These are phyloP conservation scores for Fulica atra DNA, from an alignment of 2,113 vertebrate species.

Conservation along the genomic window DNA sequence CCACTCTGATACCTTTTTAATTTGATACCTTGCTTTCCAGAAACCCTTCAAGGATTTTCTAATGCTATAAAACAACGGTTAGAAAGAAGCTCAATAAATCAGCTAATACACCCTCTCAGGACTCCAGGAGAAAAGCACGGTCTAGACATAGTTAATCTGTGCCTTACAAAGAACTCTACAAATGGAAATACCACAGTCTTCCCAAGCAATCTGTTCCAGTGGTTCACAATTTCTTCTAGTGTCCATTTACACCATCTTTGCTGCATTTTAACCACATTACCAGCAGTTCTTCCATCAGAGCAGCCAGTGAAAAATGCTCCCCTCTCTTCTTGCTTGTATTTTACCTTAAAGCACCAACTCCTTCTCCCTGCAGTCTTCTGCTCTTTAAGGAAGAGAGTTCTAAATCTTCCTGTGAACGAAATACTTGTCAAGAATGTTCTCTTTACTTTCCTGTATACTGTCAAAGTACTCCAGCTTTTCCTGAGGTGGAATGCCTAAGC, in stretches of 20 bases:
- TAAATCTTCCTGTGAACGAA: neutral
- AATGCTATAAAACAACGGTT: neutral
- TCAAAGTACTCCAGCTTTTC: neutral
- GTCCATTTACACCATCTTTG: neutral
- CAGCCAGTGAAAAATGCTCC: neutral
- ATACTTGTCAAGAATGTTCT: neutral
- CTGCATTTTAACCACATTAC: neutral
- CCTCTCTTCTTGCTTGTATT: neutral
- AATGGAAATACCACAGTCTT: neutral
- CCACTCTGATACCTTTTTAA: neutral
- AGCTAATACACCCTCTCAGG: neutral
- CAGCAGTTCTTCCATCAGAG: neutral
- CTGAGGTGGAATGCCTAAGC: neutral
- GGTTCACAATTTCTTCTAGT: neutral
- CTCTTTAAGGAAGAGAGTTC: neutral
- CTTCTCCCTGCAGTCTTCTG: neutral
- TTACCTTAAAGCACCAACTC: neutral
- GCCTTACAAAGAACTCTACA: neutral
- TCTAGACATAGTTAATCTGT: constrained; percentile 29
- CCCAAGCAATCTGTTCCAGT: neutral
- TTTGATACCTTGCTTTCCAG: neutral
- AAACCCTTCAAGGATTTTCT: neutral
- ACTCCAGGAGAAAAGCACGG: neutral
- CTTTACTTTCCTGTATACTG: neutral
- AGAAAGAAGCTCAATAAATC: constrained; percentile 9